Percentiles rank a stretch among this genome's conserved stretches.
Conservation (phyloP, 1,140 invertebrate genomes). For the Sipha flava region DNA sequence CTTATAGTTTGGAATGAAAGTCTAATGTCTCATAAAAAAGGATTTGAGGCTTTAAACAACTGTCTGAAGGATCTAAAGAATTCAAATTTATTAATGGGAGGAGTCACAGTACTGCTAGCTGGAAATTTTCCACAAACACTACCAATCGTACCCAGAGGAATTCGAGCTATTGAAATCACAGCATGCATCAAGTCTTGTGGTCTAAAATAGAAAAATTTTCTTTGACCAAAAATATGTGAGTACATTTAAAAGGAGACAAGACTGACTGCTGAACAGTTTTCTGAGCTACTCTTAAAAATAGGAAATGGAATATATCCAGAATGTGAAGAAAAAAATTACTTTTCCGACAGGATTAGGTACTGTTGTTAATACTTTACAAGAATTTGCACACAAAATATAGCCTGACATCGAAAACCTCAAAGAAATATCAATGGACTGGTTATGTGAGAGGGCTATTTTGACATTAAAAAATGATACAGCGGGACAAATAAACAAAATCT, state of each 20-base stretch:
- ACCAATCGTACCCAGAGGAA: constrained; percentile 38
- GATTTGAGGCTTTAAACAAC: neutral
- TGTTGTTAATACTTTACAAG: constrained; percentile 38
- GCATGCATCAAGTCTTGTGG: constrained; percentile 41
- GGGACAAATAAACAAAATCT: constrained; percentile 40
- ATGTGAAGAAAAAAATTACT: neutral
- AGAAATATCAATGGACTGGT: constrained; percentile 42
- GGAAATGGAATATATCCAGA: constrained; percentile 24
- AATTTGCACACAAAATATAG: constrained; percentile 43
- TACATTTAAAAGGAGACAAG: neutral
- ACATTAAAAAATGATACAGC: constrained; percentile 44
- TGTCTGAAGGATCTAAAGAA: constrained; percentile 7
- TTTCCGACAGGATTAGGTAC: constrained; percentile 36
- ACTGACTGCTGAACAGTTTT: constrained; percentile 37
- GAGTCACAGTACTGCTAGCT: no score
- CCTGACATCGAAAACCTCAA: constrained; percentile 42
- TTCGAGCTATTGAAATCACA: constrained; percentile 40
- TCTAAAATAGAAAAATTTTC: constrained; percentile 37
- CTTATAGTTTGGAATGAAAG: constrained; percentile 39
- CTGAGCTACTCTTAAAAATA: constrained; percentile 38
- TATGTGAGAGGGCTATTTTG: constrained; percentile 42
- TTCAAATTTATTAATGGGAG: constrained; percentile 36
- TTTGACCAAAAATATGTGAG: constrained; percentile 14
- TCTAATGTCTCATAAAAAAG: constrained; percentile 37
- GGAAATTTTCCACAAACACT: no score